Conservation (phyloP, 2,888 invertebrate genomes). For the Tetranychus piercei region DNA sequence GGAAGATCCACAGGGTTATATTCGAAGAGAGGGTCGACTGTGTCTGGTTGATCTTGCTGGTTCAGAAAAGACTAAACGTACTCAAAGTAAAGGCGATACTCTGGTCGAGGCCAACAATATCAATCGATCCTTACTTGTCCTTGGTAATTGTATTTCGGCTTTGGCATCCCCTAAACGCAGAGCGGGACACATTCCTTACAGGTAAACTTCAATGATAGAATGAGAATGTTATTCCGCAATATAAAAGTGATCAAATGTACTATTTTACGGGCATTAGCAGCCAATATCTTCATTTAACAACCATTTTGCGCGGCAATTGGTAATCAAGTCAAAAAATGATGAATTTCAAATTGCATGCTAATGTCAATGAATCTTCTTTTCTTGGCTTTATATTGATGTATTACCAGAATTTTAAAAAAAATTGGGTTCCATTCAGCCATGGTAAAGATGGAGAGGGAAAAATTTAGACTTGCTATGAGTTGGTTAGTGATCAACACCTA, state of each 20-base stretch:
- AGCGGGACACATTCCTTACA: conserved; percentile 49
- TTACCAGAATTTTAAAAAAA: too few species aligned
- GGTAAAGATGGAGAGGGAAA: too few species aligned
- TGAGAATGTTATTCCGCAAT: not conserved
- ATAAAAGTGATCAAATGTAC: too few species aligned
- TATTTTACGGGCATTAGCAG: too few species aligned
- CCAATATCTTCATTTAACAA: too few species aligned
- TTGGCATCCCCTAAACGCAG: conserved; percentile 42
- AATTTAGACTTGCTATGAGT: too few species aligned
- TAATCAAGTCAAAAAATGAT: not conserved
- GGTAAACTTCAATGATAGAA: not conserved
- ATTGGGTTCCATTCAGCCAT: too few species aligned
- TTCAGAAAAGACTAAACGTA: conserved; percentile 88
- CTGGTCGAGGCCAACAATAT: conserved; percentile 87
- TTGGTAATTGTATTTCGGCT: conserved; percentile 43
- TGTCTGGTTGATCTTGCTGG: conserved; percentile 90
- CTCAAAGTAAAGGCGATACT: conserved; percentile 65
- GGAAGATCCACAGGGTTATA: conserved; percentile 43
- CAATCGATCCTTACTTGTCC: conserved; percentile 79
- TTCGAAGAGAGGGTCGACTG: conserved; percentile 78
- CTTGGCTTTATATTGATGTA: too few species aligned
- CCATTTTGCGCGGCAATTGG: too few species aligned
- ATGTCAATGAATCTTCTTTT: not conserved
- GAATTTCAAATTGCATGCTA: not conserved
- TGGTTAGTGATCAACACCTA: too few species aligned